A percentile compares a stretch with the other conserved stretches of the same genome.
These are phyloP conservation scores for Micronycteris hirsuta DNA, from an alignment of 2,113 vertebrate species.

Conservation along the genomic window DNA sequence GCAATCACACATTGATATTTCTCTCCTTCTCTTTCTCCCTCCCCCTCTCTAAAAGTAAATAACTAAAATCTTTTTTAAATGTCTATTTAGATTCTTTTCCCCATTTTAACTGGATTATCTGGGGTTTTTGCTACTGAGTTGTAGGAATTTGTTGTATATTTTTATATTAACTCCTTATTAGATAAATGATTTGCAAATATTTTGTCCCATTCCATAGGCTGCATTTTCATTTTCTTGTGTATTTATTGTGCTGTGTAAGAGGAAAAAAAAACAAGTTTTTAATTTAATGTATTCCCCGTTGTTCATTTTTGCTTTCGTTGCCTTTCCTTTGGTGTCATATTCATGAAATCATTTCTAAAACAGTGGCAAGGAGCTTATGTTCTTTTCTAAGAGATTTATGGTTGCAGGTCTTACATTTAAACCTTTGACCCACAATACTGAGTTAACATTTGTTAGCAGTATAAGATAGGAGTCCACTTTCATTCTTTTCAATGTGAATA, in stretches of 20 bases:
- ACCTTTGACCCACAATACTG: not conserved
- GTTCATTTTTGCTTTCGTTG: not conserved
- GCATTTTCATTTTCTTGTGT: not conserved
- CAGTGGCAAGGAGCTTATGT: not conserved
- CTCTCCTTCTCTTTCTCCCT: too few relatives aligned
- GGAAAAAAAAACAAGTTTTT: not conserved
- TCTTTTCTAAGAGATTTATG: not conserved
- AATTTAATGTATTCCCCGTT: not conserved
- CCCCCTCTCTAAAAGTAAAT: too few relatives aligned
- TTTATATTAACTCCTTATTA: not conserved
- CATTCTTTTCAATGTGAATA: not conserved
- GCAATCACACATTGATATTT: too few relatives aligned
- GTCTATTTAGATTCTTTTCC: not conserved
- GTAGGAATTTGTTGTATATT: not conserved
- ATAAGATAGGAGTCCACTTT: not conserved
- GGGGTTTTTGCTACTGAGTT: not conserved
- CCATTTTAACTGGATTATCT: not conserved
- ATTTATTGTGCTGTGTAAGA: not conserved
- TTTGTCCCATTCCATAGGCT: not conserved
- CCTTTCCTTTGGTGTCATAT: not conserved
- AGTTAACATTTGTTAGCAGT: not conserved
- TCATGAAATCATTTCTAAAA: not conserved
- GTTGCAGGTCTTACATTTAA: not conserved
- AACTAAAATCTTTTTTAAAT: not conserved
- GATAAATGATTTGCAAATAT: not conserved